Evolutionary conservation across 2,113 vertebrate species (phyloP), one percentile per base, ranked within the genome.

Genomic region (Labeo rohita): DNA sequence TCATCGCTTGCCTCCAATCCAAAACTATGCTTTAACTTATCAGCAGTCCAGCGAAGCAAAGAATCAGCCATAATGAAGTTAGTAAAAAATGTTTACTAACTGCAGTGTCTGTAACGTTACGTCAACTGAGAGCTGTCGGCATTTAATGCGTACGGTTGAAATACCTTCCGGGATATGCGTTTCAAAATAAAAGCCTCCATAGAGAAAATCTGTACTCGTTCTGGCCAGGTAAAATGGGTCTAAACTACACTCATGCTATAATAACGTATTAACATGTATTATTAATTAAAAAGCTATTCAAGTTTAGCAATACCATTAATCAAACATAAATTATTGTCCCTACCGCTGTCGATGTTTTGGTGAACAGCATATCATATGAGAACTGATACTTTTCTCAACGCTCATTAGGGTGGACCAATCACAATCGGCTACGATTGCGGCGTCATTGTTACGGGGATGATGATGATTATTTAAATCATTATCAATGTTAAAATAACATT

Each of bases 1-100:
- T 83, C 80, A 34, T 83, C 80, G 65, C 80, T 83, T n/a, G 80
- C 80, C 47, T 83, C 80, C 21, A 83, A 73, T 15, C 66, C 81
- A 43, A 83, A 83, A 54, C 36, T 39, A 59, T 73, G 34, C 1
- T 83, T 59, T 83, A 83, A 45, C 21, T 56, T 74, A 28, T 84
- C 12, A 15, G 45, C 82, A 74, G 50, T 84, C 82, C 82, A 84
- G 2, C 66, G 68, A 73, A 84, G 50, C 36, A 84, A 84, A 56
- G 82, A 56, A 3, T 84, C 68, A 9, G 47, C 3, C 82, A 84
- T 84, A 34, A 23, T 84, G 68, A 72, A 9, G 13, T 34, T 47
- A 80, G 18, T 49, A 66, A 49, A 28, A 65, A 43, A 59, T 28
- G 23, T 47, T 13, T 0, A 45, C 18, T 39, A 39, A 39, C 54